These are phyloP conservation scores for Torymus texanus DNA, from an alignment of 2,888 invertebrate species.

Conservation along the genomic window DNA sequence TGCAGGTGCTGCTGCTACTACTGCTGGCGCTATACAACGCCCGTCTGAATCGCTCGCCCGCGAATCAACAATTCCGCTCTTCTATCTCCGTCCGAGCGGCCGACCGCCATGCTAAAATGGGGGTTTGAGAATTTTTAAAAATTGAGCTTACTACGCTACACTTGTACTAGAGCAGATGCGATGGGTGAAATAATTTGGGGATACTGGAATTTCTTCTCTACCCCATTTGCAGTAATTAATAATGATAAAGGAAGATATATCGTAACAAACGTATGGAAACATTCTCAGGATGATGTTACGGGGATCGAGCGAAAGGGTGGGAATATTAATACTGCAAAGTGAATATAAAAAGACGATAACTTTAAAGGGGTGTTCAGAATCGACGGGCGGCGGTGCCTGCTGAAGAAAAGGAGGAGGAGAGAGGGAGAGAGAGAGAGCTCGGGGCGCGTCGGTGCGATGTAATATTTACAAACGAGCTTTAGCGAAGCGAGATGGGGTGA, in stretches of 20 bases:
- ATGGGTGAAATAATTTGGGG: no score
- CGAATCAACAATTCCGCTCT: slow-evolving; percentile 46
- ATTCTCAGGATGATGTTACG: no score
- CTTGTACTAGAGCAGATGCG: no score
- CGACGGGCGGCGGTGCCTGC: not conserved
- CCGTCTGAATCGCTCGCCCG: slow-evolving; percentile 11
- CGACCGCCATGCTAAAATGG: not conserved
- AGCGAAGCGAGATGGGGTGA: slow-evolving; percentile 55
- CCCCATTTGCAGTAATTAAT: no score
- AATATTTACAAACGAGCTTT: slow-evolving; percentile 71
- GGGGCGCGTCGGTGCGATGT: slow-evolving; percentile 59
- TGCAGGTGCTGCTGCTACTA: not conserved
- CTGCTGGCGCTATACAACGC: no score
- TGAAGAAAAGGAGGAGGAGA: not conserved
- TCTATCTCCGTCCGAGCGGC: slow-evolving; percentile 5
- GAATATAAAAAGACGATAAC: not conserved
- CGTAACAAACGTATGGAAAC: no score
- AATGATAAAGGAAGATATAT: no score
- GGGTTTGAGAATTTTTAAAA: slow-evolving; percentile 1
- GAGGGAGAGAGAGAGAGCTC: not conserved
- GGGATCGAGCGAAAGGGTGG: not conserved
- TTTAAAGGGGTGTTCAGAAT: slow-evolving; percentile 11
- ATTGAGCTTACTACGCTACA: not conserved
- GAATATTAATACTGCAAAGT: not conserved
- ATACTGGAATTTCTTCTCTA: no score